These are phyloP conservation scores for Macrophya annulata DNA, from an alignment of 2,888 invertebrate genomes.

Conservation along the genomic window DNA sequence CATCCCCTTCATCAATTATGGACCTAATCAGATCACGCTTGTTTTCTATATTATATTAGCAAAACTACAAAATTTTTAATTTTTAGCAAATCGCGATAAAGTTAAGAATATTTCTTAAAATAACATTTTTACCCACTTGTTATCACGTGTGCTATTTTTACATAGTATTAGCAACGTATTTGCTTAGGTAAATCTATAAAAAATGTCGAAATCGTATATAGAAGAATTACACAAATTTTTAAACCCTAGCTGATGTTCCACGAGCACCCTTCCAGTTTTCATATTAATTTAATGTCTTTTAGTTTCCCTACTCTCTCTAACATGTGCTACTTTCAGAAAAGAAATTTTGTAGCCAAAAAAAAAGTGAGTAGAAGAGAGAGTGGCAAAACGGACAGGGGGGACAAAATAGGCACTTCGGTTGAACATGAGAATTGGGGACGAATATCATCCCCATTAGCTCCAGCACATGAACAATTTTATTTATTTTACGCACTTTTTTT, in stretches of 20 bases:
- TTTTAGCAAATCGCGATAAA: background rate
- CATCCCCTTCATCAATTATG: background rate
- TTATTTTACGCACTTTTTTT: too few species aligned
- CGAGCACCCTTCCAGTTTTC: background rate
- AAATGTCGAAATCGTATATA: slow-evolving; percentile 14
- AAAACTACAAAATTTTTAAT: background rate
- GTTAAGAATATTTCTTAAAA: background rate
- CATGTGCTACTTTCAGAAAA: background rate
- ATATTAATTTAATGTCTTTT: slow-evolving; percentile 5
- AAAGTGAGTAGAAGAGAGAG: background rate
- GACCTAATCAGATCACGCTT: too few species aligned
- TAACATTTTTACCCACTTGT: background rate
- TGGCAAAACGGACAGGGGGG: too few species aligned
- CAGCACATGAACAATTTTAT: too few species aligned
- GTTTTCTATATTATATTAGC: too few species aligned
- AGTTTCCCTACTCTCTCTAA: background rate
- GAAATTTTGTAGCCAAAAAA: background rate
- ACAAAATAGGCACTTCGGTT: too few species aligned
- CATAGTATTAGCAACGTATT: background rate
- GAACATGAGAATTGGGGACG: too few species aligned
- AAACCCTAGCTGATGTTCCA: background rate
- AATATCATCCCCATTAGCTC: too few species aligned
- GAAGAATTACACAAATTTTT: background rate
- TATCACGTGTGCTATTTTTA: background rate
- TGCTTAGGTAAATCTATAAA: background rate